Evolutionary conservation across 2,888 invertebrate genomes (phyloP).

Genomic region (Leptinotarsa peninsularis): DNA sequence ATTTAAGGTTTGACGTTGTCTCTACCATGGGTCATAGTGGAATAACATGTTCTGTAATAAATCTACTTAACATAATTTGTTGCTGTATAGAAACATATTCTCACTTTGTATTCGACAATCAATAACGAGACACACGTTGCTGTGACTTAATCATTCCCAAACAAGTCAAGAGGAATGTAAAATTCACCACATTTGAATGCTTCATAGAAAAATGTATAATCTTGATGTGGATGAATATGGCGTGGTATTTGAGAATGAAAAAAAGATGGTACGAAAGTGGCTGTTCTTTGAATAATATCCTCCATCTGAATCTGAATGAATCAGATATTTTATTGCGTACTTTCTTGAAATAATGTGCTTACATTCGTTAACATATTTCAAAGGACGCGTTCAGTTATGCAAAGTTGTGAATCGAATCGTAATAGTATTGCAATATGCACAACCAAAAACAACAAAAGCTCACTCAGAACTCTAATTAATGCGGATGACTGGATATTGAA

Average conservation of each 20-base stretch:
- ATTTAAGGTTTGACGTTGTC: too few relatives aligned
- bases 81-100: background rate
- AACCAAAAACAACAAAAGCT: too few relatives aligned
- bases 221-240: background rate
- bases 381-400: too few relatives aligned
- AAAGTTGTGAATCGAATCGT: too few relatives aligned
- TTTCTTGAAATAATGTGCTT: background rate
- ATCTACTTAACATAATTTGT: background rate
- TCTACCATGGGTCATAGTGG: too few relatives aligned
- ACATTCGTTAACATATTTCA: background rate
- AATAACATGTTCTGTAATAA: background rate
- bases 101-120: slow-evolving; percentile 4
- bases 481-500: too few relatives aligned
- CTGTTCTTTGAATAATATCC: background rate
- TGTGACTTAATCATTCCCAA: background rate
- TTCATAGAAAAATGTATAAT: slow-evolving; percentile 17
- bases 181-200: slow-evolving; percentile 17
- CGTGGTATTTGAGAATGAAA: slow-evolving; percentile 4
- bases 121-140: background rate
- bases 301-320: slow-evolving; percentile 6
- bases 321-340: background rate
- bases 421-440: too few relatives aligned
- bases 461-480: too few relatives aligned
- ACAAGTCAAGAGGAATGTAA: slow-evolving; percentile 12
- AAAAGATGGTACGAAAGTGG: background rate